Percentiles rank a stretch among this genome's conserved stretches.
These are phyloP conservation scores for Hemichromis elongatus DNA, from an alignment of 2,113 vertebrate species.

Conservation along the genomic window DNA sequence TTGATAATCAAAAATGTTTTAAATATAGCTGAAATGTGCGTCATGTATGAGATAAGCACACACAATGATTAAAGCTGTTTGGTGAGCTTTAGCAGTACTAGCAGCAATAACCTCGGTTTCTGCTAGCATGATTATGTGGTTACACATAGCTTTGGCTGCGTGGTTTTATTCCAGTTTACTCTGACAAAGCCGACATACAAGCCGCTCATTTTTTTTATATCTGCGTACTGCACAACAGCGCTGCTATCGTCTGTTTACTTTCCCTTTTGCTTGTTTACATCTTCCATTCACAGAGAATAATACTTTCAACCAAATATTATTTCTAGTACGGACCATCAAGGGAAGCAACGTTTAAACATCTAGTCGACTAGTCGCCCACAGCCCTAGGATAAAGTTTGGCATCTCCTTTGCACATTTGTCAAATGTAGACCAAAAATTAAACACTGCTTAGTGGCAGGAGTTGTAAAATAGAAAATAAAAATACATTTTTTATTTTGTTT, in stretches of 20 bases:
- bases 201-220: not conserved
- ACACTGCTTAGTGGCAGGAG: not conserved
- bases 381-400: not conserved
- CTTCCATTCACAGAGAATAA: not conserved
- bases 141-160: not conserved
- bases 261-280: not conserved
- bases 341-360: not conserved
- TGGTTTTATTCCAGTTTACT: not conserved
- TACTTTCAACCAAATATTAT: not conserved
- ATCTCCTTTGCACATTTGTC: not conserved
- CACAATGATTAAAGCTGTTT: not conserved
- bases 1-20: not conserved
- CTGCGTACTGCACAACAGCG: not conserved
- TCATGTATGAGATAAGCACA: not conserved
- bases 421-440: not conserved
- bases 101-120: not conserved
- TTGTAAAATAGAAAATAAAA: not conserved
- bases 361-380: not conserved
- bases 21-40: not conserved
- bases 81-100: not conserved
- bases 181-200: not conserved
- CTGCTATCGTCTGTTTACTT: not conserved
- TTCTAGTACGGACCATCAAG: not conserved
- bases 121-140: not conserved
- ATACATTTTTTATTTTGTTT: not conserved